Conservation (phyloP, 2,888 invertebrate species). For the Acronicta leporina region DNA sequence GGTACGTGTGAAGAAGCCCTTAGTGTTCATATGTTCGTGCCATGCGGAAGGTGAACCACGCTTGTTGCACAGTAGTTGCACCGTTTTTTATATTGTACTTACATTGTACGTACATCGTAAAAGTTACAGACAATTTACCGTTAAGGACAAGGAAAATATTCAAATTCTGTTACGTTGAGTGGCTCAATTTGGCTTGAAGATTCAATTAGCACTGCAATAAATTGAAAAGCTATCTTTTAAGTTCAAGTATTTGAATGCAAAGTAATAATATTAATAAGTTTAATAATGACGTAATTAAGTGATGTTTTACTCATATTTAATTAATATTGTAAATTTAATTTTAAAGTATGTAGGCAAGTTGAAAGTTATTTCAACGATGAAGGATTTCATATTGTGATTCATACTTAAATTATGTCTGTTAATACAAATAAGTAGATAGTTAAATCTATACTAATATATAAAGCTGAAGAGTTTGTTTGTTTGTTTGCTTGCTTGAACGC, state of each 20-base stretch:
- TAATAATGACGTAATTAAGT: too few relatives aligned
- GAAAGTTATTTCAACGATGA: background rate
- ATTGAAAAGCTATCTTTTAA: too few relatives aligned
- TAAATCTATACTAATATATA: too few relatives aligned
- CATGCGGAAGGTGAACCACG: constrained; percentile 13
- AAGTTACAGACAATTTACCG: constrained; percentile 30
- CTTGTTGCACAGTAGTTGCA: constrained; percentile 36
- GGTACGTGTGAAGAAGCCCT: too few relatives aligned
- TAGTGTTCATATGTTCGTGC: constrained; percentile 17
- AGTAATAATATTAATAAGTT: too few relatives aligned
- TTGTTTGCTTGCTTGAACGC: too few relatives aligned
- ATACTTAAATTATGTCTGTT: background rate
- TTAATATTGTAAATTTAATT: background rate
- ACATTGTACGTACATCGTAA: background rate
- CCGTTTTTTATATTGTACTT: constrained; percentile 10
- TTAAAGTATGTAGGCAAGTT: background rate
- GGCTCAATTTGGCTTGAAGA: constrained; percentile 21
- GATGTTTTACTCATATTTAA: too few relatives aligned
- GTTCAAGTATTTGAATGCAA: too few relatives aligned
- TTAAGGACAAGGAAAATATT: constrained; percentile 27
- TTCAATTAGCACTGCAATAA: constrained; percentile 25
- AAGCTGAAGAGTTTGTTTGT: too few relatives aligned
- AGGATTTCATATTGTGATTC: background rate
- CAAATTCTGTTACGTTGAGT: constrained; percentile 21
- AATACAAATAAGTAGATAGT: too few relatives aligned